phyloP scores from a whole-genome alignment of 2,888 invertebrate species.

The Brenthis daphne region DNA sequence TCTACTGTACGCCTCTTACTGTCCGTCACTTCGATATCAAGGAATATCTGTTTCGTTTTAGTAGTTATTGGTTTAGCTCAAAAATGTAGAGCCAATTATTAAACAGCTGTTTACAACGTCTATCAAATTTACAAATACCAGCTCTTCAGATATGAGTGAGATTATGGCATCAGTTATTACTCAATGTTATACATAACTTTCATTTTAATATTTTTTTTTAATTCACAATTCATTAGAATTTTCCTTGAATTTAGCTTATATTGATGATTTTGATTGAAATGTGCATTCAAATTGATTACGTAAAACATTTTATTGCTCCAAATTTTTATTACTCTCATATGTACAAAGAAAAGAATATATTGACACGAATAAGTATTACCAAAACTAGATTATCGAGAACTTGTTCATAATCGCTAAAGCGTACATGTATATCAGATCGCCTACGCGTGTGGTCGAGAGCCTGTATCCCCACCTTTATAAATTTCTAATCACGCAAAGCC shows the following conservation, averaged over 20 bases:
- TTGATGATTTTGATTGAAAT: not conserved
- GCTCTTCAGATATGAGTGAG: slow-evolving; percentile 28
- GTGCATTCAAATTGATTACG: not conserved
- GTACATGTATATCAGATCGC: slow-evolving; percentile 61
- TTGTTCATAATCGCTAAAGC: slow-evolving; percentile 59
- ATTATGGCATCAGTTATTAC: slow-evolving; percentile 21
- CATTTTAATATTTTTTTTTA: not conserved
- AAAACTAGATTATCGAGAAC: slow-evolving; percentile 57
- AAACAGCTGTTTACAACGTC: slow-evolving; percentile 48
- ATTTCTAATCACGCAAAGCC: slow-evolving; percentile 74
- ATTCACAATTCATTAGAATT: not conserved
- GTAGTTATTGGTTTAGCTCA: slow-evolving; percentile 49
- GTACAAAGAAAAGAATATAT: slow-evolving; percentile 30
- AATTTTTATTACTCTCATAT: slow-evolving; percentile 24
- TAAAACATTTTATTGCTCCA: slow-evolving; percentile 4
- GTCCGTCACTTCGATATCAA: slow-evolving; percentile 70
- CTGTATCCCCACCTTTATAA: slow-evolving; percentile 50
- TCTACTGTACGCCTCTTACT: slow-evolving; percentile 57
- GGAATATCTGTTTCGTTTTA: slow-evolving; percentile 66
- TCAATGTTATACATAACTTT: not conserved
- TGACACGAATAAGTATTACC: slow-evolving; percentile 47
- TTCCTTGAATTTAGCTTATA: not conserved
- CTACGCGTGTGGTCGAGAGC: slow-evolving; percentile 55
- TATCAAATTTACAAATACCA: slow-evolving; percentile 39
- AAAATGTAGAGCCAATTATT: slow-evolving; percentile 32